Conservation (phyloP, 1,140 invertebrate genomes). For the Drosophila teissieri region DNA sequence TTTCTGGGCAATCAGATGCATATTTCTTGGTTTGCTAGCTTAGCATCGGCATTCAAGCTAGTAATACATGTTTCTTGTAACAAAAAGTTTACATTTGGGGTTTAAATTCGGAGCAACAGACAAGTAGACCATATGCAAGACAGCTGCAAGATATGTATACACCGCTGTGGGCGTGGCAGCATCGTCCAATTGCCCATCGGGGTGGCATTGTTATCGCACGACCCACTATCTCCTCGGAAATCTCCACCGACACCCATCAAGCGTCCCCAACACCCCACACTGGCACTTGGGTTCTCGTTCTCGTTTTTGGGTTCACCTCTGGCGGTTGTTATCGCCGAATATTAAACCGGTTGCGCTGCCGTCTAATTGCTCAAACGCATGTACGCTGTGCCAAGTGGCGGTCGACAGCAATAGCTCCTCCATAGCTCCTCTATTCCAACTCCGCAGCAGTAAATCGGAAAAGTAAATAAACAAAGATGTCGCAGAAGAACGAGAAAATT, state of each 20-base stretch:
- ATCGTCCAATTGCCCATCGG: constrained; percentile 42
- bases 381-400: constrained; percentile 29
- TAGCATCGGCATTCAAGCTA: too few species aligned
- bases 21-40: too few species aligned
- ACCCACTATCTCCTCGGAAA: constrained; percentile 62
- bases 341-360: constrained; percentile 73
- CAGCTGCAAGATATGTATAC: neutral
- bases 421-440: neutral
- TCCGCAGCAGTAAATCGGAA: neutral
- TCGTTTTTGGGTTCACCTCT: constrained; percentile 62
- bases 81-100: too few species aligned
- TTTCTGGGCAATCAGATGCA: too few species aligned
- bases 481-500: constrained; percentile 86
- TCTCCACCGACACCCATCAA: constrained; percentile 44
- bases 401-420: constrained; percentile 24
- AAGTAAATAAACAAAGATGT: constrained; percentile 47
- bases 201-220: constrained; percentile 4
- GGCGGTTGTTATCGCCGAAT: constrained; percentile 51
- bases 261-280: constrained; percentile 38
- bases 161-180: neutral
- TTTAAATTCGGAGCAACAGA: too few species aligned
- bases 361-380: constrained; percentile 53
- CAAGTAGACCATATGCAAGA: too few species aligned
- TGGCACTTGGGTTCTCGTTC: constrained; percentile 35
- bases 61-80: too few species aligned